Conservation (phyloP, 2,888 invertebrate species). For the Epirrita christyi region DNA sequence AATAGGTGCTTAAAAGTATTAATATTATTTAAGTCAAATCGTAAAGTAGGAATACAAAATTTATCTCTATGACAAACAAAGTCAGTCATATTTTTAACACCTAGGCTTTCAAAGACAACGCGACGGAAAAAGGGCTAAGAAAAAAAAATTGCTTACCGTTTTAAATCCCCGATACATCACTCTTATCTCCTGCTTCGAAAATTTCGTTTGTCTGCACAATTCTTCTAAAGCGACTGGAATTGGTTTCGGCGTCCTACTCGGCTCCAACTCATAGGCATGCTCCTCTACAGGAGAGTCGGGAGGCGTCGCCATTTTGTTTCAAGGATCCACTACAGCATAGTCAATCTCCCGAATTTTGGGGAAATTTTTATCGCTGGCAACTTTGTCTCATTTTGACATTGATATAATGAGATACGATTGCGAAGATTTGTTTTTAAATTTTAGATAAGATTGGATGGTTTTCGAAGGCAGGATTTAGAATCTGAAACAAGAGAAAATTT, state of each 20-base stretch:
- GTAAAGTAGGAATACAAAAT: too few relatives aligned
- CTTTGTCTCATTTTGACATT: slow-evolving; percentile 34
- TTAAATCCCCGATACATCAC: slow-evolving; percentile 99
- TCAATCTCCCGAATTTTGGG: slow-evolving; percentile 19
- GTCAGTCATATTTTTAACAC: too few relatives aligned
- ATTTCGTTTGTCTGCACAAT: slow-evolving; percentile 96
- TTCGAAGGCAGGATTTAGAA: slow-evolving; percentile 50
- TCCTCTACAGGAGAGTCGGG: slow-evolving; percentile 95
- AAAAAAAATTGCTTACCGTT: slow-evolving; percentile 94
- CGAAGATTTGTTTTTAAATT: slow-evolving; percentile 5
- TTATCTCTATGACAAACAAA: too few relatives aligned
- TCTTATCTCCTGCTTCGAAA: slow-evolving; percentile 97
- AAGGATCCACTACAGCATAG: slow-evolving; percentile 19
- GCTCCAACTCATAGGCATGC: slow-evolving; percentile 93
- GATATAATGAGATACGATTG: neutral
- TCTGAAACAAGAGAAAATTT: slow-evolving; percentile 55
- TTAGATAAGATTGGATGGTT: slow-evolving; percentile 48
- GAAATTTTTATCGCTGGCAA: slow-evolving; percentile 28
- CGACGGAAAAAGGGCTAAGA: too few relatives aligned
- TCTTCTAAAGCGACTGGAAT: slow-evolving; percentile 95
- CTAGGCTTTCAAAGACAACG: too few relatives aligned
- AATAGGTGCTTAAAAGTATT: too few relatives aligned
- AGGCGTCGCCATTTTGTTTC: slow-evolving; percentile 90
- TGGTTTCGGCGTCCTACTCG: slow-evolving; percentile 91
- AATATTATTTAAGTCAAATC: too few relatives aligned